Evolutionary conservation across 2,888 invertebrate genomes (phyloP).

Genomic region (Terebella lapidaria): DNA sequence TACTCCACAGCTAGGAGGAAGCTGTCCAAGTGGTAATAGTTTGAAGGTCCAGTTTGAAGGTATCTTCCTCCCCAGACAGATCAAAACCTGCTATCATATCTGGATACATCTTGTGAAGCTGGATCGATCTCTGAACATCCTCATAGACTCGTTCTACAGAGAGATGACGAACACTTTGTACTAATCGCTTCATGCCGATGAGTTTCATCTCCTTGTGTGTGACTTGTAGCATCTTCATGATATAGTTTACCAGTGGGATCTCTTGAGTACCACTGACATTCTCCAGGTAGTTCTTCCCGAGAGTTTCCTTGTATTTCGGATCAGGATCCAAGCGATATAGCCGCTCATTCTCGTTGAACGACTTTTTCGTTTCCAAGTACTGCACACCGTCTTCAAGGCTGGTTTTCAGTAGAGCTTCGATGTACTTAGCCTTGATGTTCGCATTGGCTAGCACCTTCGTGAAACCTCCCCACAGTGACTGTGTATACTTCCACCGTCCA

Average conservation of each 20-base stretch:
- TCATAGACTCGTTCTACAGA: neutral
- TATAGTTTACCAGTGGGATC: neutral
- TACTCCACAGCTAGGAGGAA: neutral
- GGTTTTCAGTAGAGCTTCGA: slow-evolving; percentile 4
- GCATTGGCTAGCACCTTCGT: slow-evolving; percentile 1
- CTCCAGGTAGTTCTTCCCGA: neutral
- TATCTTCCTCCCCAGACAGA: neutral
- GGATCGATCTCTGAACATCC: neutral
- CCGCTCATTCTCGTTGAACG: neutral
- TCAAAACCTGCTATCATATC: neutral
- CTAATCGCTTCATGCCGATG: neutral
- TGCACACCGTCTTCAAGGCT: slow-evolving; percentile 12
- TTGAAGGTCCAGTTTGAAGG: neutral
- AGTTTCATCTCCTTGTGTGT: neutral
- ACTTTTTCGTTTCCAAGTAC: slow-evolving; percentile 11
- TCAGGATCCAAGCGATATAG: slow-evolving; percentile 6
- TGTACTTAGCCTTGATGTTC: slow-evolving; percentile 6
- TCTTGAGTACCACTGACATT: neutral
- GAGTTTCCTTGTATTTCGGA: neutral
- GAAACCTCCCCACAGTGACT: slow-evolving; percentile 11
- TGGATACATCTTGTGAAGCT: neutral
- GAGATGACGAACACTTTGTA: neutral
- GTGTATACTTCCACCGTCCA: slow-evolving; percentile 11
- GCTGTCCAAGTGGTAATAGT: neutral
- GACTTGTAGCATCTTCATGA: neutral